These are phyloP conservation scores for Actinernus sp. DNA, from an alignment of 92 coral and sea anemone species.

Conservation along the genomic window DNA sequence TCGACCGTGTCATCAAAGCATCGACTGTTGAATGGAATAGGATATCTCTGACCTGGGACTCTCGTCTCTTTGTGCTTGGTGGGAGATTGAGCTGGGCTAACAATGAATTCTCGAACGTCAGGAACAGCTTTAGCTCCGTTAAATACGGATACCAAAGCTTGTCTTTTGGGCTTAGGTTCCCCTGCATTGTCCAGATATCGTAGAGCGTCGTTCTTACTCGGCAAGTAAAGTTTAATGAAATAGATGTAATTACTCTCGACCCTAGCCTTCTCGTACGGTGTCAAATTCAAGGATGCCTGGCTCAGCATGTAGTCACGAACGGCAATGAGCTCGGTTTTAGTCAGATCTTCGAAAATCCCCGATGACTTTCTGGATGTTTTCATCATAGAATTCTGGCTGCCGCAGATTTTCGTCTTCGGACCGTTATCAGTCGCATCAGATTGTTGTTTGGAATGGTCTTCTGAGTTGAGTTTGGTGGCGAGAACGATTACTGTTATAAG, in stretches of 20 bases:
- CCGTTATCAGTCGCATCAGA: neutral
- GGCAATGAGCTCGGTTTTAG: conserved; percentile 33
- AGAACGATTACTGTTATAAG: neutral
- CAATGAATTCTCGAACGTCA: conserved; percentile 56
- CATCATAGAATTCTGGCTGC: neutral
- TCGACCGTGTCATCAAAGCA: conserved; percentile 24
- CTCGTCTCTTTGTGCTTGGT: conserved; percentile 7
- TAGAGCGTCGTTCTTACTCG: conserved; percentile 31
- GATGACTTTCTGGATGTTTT: conserved; percentile 24
- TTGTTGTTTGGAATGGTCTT: no score
- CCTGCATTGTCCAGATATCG: conserved; percentile 27
- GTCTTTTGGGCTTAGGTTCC: conserved; percentile 37
- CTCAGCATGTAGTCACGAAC: conserved; percentile 64
- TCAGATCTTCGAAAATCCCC: conserved; percentile 67
- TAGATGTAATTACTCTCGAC: conserved; percentile 51
- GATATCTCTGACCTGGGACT: conserved; percentile 26
- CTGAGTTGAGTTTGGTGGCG: neutral
- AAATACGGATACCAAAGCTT: conserved; percentile 41
- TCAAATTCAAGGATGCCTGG: conserved; percentile 36
- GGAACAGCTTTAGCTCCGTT: conserved; percentile 54
- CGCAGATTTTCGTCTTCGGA: neutral
- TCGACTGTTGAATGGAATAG: conserved; percentile 62
- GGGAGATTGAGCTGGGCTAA: conserved; percentile 21
- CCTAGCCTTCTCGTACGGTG: conserved; percentile 29
- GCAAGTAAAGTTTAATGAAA: conserved; percentile 38